Conservation (phyloP, 1,140 invertebrate genomes). For the Papilio helenus region DNA sequence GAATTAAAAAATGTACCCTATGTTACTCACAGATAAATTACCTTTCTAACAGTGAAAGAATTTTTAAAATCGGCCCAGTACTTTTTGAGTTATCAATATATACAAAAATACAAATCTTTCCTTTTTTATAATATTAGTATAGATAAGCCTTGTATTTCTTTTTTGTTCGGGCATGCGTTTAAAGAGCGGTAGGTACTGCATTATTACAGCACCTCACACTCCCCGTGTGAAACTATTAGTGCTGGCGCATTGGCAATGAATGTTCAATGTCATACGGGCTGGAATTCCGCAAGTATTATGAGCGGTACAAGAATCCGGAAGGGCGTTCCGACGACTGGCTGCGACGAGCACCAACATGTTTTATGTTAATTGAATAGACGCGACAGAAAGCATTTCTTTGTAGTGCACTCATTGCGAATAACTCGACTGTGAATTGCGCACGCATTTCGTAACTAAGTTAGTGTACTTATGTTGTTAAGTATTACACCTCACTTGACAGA, state of each 20-base stretch:
- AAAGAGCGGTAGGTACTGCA: not conserved
- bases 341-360: constrained; percentile 50
- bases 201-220: not conserved
- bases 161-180: not conserved
- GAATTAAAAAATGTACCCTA: too few species aligned
- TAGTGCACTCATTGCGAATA: constrained; percentile 44
- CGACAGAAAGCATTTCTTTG: constrained; percentile 76
- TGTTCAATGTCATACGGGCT: constrained; percentile 64
- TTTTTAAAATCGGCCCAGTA: too few species aligned
- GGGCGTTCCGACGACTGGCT: constrained; percentile 32
- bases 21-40: too few species aligned
- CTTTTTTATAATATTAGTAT: too few species aligned
- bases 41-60: too few species aligned
- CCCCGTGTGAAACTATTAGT: constrained; percentile 44
- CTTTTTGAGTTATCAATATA: too few species aligned
- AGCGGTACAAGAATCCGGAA: constrained; percentile 69
- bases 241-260: constrained; percentile 54
- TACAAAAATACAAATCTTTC: too few species aligned
- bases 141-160: not conserved
- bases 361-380: constrained; percentile 67
- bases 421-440: constrained; percentile 7
- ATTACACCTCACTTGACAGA: not conserved
- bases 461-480: constrained; percentile 1
- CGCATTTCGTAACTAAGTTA: constrained; percentile 1
- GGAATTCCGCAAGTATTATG: constrained; percentile 49